A percentile compares a stretch with the other conserved stretches of the same genome.
These are phyloP conservation scores for Epizoanthus stellaris DNA, from an alignment of 92 coral and sea anemone genomes.

Conservation along the genomic window DNA sequence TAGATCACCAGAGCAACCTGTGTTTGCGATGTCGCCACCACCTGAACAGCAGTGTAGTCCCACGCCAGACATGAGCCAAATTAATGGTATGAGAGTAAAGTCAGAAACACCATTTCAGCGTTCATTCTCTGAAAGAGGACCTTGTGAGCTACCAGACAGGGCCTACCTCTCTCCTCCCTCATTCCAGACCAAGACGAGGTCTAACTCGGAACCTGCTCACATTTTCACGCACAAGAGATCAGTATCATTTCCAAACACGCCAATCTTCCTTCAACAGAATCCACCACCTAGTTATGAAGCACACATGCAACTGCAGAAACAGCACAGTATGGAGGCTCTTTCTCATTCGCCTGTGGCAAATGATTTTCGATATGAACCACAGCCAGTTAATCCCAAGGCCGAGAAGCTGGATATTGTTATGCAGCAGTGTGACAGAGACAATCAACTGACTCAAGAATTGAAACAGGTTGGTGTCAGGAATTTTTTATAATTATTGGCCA, in stretches of 20 bases:
- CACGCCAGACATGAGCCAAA: conserved; percentile 42
- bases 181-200: conserved; percentile 75
- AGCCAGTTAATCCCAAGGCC: conserved; percentile 43
- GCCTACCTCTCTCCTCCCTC: conserved; percentile 53
- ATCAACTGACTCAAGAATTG: conserved; percentile 84
- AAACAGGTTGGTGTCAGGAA: conserved; percentile 70
- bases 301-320: conserved; percentile 82
- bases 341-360: conserved; percentile 49
- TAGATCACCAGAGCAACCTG: conserved; percentile 53
- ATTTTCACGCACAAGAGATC: conserved; percentile 70
- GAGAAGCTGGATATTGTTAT: conserved; percentile 64
- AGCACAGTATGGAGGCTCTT: conserved; percentile 53
- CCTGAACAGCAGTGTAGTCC: conserved; percentile 41
- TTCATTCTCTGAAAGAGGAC: conserved; percentile 75
- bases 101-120: conserved; percentile 62
- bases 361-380: conserved; percentile 43
- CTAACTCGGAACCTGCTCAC: conserved; percentile 86
- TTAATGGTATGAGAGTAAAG: conserved; percentile 40
- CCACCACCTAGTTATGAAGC: conserved; percentile 96
- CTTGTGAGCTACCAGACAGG: conserved; percentile 60
- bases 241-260: conserved; percentile 71
- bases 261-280: conserved; percentile 60
- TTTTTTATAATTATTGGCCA: neutral
- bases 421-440: conserved; percentile 75
- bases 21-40: conserved; percentile 61